Percentiles rank a stretch among this genome's conserved stretches.
phyloP scores from a whole-genome alignment of 2,888 invertebrate species.

The Diarsia mendica region DNA sequence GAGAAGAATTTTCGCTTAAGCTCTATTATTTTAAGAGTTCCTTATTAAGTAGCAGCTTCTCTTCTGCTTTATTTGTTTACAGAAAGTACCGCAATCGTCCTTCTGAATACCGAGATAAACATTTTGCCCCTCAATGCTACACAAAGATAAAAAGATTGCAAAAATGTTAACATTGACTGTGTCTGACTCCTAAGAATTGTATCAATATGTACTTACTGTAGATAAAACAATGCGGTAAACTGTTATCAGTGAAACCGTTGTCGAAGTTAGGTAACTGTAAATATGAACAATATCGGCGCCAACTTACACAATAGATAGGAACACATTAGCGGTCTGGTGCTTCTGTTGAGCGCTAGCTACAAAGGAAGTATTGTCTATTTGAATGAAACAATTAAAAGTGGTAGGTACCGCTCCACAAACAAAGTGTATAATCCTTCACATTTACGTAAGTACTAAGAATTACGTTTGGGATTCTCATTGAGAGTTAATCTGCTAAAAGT shows the following conservation, averaged over 20 bases:
- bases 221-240: conserved; percentile 15
- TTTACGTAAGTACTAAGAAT: background rate
- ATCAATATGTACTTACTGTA: conserved; percentile 25
- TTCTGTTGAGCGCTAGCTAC: conserved; percentile 38
- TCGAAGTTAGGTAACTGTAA: conserved; percentile 42
- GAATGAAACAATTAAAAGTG: conserved; percentile 26
- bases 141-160: conserved; percentile 68
- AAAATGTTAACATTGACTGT: conserved; percentile 69
- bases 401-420: conserved; percentile 1
- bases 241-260: conserved; percentile 57
- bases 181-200: conserved; percentile 63
- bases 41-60: conserved; percentile 33
- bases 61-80: conserved; percentile 55
- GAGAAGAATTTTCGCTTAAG: conserved; percentile 35
- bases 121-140: conserved; percentile 63
- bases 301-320: conserved; percentile 34
- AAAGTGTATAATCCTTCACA: background rate
- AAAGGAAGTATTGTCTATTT: conserved; percentile 33
- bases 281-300: conserved; percentile 51
- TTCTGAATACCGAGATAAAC: conserved; percentile 74
- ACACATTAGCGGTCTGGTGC: conserved; percentile 25
- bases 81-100: conserved; percentile 74
- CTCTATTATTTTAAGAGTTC: conserved; percentile 41
- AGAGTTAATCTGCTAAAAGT: background rate
- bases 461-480: background rate